Base-by-base conservation (phyloP, 2,797 vertebrate genomes). In the Benthosema pterotum region DNA sequence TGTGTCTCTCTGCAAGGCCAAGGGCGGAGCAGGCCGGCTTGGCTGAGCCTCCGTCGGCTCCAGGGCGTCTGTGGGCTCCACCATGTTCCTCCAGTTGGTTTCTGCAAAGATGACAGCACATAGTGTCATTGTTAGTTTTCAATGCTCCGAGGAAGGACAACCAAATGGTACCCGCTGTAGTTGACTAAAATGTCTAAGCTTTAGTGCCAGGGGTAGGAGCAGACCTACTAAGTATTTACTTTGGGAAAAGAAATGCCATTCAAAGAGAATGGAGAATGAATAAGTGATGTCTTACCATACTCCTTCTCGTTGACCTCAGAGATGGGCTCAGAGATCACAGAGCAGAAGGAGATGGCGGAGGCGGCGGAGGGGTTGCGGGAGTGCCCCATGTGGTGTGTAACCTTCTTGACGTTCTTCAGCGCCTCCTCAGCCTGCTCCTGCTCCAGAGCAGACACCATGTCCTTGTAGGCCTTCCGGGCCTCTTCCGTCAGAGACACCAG, bases 281-380 rank as follows among this genome's bases (percentile, higher is more conserved):
- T 38, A 13, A 7, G 32, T 7, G 1, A 5, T 17, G 47, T 42
- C 91, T 90, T 83, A 99, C 97, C 97, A 6, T 99, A 98, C 55
- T 99, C 97, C 70, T 96, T 99, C 73, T 99, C 97, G 66, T 99
- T 99, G 75, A 99, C 97, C 90, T 99, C 97, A 0, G 97, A 99
- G 82, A 99, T 99, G 3, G 97, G 97, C 75, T 99, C 97, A 11
- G 97, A 99, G 88, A 98, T 97, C 59, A 97, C 96, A 14, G 97
- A 99, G 84, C 97, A 98, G 81, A 99, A 99, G 0, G 97, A 99
- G 78, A 98, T 96, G 3, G 97, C 97, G 3, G 96, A 98, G 13
- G 97, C 97, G 14, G 97, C 97, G 0, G 97, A 99, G 9, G 96
- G 97, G 83, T 99, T 99, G 25, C 97, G 94, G 17, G 95, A 98